These are phyloP conservation scores for Drosophila ananassae DNA, from an alignment of 1,140 invertebrate genomes.

Conservation along the genomic window DNA sequence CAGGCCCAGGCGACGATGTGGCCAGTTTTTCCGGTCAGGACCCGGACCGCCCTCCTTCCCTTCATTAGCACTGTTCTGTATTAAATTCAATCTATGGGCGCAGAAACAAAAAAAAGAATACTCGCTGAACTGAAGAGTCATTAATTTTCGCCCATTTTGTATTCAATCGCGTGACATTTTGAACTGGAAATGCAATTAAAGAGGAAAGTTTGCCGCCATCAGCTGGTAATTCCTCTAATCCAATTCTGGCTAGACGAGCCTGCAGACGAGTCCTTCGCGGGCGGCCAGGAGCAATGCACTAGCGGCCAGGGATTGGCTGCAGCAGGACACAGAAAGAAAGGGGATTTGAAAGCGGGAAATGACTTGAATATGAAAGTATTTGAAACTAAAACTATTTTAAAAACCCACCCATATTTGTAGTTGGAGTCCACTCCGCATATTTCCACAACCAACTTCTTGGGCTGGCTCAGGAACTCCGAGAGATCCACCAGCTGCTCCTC, in stretches of 20 bases:
- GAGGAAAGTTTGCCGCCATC: slow-evolving; percentile 34
- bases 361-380: background rate
- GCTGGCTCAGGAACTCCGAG: slow-evolving; percentile 62
- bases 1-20: slow-evolving; percentile 50
- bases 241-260: slow-evolving; percentile 45
- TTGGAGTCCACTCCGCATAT: slow-evolving; percentile 84
- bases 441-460: slow-evolving; percentile 84
- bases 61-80: slow-evolving; percentile 34
- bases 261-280: slow-evolving; percentile 67
- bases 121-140: slow-evolving; percentile 31
- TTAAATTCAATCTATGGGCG: slow-evolving; percentile 48
- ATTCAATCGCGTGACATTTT: slow-evolving; percentile 52
- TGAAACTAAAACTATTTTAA: background rate
- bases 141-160: slow-evolving; percentile 59
- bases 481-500: slow-evolving; percentile 81
- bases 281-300: slow-evolving; percentile 52
- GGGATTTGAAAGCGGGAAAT: slow-evolving; percentile 15
- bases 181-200: slow-evolving; percentile 63
- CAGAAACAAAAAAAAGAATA: slow-evolving; percentile 38
- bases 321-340: slow-evolving; percentile 28
- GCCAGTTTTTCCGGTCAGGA: slow-evolving; percentile 49
- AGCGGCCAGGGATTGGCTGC: slow-evolving; percentile 62
- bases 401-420: slow-evolving; percentile 84
- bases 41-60: slow-evolving; percentile 13
- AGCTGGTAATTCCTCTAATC: slow-evolving; percentile 39